Base-by-base conservation (phyloP, 2,888 invertebrate genomes). In the Spialia ferax region DNA sequence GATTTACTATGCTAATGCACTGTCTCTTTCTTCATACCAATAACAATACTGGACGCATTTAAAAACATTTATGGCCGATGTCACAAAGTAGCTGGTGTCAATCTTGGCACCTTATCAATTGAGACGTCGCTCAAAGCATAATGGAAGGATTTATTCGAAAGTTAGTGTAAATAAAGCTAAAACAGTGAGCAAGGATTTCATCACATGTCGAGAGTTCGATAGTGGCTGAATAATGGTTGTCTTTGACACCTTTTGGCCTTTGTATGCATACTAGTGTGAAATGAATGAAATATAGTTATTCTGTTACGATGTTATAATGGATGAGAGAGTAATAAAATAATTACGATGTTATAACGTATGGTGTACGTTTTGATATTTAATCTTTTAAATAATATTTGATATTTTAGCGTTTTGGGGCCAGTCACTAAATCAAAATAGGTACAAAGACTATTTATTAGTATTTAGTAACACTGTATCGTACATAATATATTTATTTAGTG, bases 91-190 rank as follows among this genome's bases (percentile, higher is more conserved):
- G 32, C 26, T 29, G 35, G 57, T 65, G 65, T 65, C 65, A 52
- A 52, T 65, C 57, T 65, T 59, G 57, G 52, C 65, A 48, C 57
- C 64, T 57, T 65, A 66, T 66, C 66, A 66, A 66, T 66, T 60
- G 66, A 66, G 60, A 52, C 42, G 66, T 66, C 66, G 32, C 20
- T 66, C 66, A 66, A 20, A 42, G 54, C 22, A 59, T n/a, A 38
- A 29, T n/a, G 20, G 54, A 63, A 26, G 35, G 63, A 55, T 55
- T 63, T 55, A 63, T 63, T 55, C 22, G 26, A 55, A 54, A 26
- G 62, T 23, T 26, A 18, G 55, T 55, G 55, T 63, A 63, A 63
- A 63, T 63, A 63, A 42, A 63, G 54, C 13, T 54, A 23, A 18
- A 54, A 54, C 38, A 18, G 11, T 54, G 63, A 52, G 35, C 32